Evolutionary conservation across 2,113 vertebrate species (phyloP).

Genomic region (Ornithorhynchus anatinus): DNA sequence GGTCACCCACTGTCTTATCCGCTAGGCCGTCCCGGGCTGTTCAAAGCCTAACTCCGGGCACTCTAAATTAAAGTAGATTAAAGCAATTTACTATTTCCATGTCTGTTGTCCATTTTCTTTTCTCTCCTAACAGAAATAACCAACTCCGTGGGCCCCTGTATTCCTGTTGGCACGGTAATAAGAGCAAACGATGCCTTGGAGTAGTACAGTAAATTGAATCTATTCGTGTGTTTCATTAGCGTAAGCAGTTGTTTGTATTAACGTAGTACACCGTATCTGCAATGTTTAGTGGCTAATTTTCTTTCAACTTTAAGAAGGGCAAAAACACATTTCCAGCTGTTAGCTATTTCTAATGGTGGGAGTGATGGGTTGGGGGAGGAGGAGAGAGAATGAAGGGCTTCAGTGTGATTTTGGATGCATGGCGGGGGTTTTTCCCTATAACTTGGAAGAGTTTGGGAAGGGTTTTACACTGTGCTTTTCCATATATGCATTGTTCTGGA

Average conservation of each 20-base stretch:
- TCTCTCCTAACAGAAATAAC: too few relatives aligned
- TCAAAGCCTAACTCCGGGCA: background rate
- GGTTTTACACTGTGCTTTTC: slow-evolving; percentile 13
- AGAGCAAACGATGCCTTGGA: too few relatives aligned
- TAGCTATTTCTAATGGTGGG: background rate
- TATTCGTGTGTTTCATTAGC: too few relatives aligned
- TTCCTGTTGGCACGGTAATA: too few relatives aligned
- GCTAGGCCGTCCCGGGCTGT: background rate
- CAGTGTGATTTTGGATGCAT: background rate
- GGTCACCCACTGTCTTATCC: background rate
- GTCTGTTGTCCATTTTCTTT: background rate
- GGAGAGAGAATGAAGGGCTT: background rate
- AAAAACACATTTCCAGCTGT: background rate
- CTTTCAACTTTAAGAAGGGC: background rate
- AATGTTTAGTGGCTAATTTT: background rate
- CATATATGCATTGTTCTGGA: slow-evolving; percentile 29
- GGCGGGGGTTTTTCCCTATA: background rate
- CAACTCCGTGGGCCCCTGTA: too few relatives aligned
- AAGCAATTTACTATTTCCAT: background rate
- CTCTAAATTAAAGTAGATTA: background rate
- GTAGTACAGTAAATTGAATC: too few relatives aligned
- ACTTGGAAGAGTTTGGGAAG: too few relatives aligned
- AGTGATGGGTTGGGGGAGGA: background rate
- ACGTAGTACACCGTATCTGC: too few relatives aligned
- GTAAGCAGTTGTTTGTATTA: too few relatives aligned